Percentiles rank a stretch among this genome's conserved stretches.
These are phyloP conservation scores for Hetaerina americana DNA, from an alignment of 1,140 invertebrate species.

Conservation along the genomic window DNA sequence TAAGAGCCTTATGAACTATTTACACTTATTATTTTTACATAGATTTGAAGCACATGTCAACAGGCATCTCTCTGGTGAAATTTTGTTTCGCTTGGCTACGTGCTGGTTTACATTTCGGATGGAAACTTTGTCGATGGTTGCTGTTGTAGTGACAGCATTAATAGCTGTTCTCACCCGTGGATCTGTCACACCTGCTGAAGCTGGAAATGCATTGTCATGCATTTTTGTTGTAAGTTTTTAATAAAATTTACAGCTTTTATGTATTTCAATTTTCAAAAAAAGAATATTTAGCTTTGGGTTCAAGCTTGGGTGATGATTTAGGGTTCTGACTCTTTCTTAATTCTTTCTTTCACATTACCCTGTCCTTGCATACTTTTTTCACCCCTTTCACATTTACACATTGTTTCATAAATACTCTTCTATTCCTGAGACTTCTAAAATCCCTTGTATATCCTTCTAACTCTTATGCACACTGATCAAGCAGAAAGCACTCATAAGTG, in stretches of 20 bases:
- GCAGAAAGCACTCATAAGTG: no score
- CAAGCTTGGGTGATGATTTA: no score
- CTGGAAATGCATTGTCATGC: conserved; percentile 37
- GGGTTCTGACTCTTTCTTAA: no score
- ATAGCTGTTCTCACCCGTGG: conserved; percentile 33
- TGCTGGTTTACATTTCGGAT: conserved; percentile 33
- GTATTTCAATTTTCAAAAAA: background rate
- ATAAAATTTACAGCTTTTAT: background rate
- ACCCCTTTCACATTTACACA: no score
- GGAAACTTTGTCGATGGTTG: conserved; percentile 27
- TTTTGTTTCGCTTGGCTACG: conserved; percentile 22
- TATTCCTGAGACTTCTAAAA: no score
- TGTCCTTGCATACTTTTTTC: no score
- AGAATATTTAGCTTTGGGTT: background rate
- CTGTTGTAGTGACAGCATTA: conserved; percentile 29
- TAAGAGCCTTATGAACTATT: no score
- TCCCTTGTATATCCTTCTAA: no score
- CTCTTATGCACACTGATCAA: no score
- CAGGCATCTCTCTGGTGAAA: conserved; percentile 18
- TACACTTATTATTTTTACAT: conserved; percentile 5
- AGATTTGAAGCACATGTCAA: conserved; percentile 21
- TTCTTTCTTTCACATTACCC: no score
- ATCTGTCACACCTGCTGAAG: conserved; percentile 28
- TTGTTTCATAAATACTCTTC: no score
- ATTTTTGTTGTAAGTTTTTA: conserved; percentile 28